These are phyloP conservation scores for Microcebus ravelobensis DNA, from an alignment of 2,113 vertebrate species.

Conservation along the genomic window DNA sequence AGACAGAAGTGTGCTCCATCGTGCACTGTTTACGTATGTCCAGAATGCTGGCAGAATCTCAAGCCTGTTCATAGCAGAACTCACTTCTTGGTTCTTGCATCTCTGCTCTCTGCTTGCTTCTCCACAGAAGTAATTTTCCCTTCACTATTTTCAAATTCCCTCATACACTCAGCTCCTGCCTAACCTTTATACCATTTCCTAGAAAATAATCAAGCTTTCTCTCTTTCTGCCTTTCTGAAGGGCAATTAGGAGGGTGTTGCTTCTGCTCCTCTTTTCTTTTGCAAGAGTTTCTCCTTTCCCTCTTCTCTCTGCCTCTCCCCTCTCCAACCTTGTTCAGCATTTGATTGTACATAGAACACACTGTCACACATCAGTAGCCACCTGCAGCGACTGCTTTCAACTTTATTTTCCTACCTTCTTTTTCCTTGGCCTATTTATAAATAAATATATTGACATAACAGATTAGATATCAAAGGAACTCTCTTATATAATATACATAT, in stretches of 20 bases:
- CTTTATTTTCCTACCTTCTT: not conserved
- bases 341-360: conserved; percentile 21
- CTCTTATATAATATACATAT: not conserved
- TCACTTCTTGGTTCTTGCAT: not conserved
- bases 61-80: not conserved
- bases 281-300: not conserved
- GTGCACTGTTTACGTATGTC: not conserved
- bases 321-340: not conserved
- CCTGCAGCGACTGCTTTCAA: not conserved
- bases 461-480: not conserved
- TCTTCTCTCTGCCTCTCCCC: not conserved
- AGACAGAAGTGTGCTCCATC: not conserved
- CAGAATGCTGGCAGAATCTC: conserved; percentile 2
- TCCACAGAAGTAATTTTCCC: not conserved
- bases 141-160: conserved; percentile 6
- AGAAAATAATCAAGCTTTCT: conserved; percentile 17
- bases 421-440: not conserved
- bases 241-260: not conserved
- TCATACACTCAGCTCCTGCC: not conserved
- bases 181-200: not conserved
- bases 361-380: not conserved
- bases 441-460: conserved; percentile 31
- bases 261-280: not conserved
- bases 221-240: not conserved
- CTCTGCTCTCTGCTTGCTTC: not conserved